Conservation (phyloP, 92 coral and sea anemone species). For the Isaurus tuberculatus region DNA sequence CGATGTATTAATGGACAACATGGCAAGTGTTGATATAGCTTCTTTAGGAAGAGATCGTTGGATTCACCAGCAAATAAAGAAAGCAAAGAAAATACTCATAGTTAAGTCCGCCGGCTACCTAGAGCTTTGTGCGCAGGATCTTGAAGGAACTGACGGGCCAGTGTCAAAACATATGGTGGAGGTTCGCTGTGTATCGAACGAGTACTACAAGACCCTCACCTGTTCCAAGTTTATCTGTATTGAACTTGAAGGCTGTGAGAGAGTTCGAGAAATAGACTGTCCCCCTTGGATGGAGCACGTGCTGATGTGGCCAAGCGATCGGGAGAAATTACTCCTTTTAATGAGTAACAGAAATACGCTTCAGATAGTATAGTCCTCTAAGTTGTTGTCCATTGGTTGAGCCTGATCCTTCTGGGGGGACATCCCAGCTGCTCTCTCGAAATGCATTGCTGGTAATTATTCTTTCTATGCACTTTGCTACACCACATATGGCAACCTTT, state of each 20-base stretch:
- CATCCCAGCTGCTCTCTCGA: too few species aligned
- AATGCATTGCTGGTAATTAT: too few species aligned
- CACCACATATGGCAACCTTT: too few species aligned
- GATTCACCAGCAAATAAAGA: slow-evolving; percentile 32
- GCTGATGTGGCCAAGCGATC: slow-evolving; percentile 16
- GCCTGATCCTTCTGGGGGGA: too few species aligned
- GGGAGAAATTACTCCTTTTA: slow-evolving; percentile 17
- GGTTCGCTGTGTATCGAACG: slow-evolving; percentile 3
- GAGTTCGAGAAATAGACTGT: neutral
- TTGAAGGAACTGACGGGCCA: neutral
- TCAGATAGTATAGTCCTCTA: neutral
- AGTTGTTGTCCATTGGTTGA: too few species aligned
- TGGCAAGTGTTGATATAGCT: slow-evolving; percentile 30
- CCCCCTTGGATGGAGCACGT: slow-evolving; percentile 39
- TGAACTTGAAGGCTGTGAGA: neutral
- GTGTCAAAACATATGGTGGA: slow-evolving; percentile 19
- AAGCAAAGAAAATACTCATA: slow-evolving; percentile 23
- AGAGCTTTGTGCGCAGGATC: slow-evolving; percentile 1
- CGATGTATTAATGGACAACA: neutral
- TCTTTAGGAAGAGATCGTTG: slow-evolving; percentile 26
- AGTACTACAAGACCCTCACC: slow-evolving; percentile 27
- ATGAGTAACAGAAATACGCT: slow-evolving; percentile 23
- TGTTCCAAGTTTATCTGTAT: slow-evolving; percentile 24
- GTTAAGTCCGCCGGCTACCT: slow-evolving; percentile 10
- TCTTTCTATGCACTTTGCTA: too few species aligned